These are phyloP conservation scores for Deroplatys truncata DNA, from an alignment of 2,888 invertebrate species.

Conservation along the genomic window DNA sequence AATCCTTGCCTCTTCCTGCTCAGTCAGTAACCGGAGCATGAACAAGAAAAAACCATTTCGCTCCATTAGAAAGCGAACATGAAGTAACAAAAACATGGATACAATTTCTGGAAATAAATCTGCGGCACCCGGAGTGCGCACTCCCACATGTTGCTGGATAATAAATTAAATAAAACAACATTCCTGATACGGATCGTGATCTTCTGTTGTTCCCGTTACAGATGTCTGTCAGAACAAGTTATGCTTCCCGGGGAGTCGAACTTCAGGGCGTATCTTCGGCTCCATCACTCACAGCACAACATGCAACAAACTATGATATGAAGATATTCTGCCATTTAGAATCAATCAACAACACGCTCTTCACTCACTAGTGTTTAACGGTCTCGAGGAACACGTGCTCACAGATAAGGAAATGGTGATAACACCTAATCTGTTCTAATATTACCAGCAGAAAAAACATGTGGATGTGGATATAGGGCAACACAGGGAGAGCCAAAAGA, in stretches of 20 bases:
- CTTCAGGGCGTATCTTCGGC: not conserved
- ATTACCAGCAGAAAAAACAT: no score
- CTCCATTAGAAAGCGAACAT: not conserved
- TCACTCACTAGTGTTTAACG: no score
- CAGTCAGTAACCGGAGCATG: no score
- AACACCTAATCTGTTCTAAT: no score
- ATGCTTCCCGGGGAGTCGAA: not conserved
- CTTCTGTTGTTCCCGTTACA: not conserved
- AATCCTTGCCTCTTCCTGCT: no score
- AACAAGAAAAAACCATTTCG: no score
- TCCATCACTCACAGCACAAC: not conserved
- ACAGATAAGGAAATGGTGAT: no score
- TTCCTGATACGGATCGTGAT: not conserved
- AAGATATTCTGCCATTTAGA: not conserved
- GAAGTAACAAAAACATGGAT: not conserved
- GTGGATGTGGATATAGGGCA: no score
- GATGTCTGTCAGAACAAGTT: not conserved
- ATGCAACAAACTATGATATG: not conserved
- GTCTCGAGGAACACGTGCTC: no score
- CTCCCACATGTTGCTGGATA: not conserved
- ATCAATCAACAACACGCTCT: no score
- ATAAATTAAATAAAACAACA: not conserved
- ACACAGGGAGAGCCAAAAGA: no score
- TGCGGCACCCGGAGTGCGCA: not conserved
- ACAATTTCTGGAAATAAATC: not conserved